Evolutionary conservation across 2,113 vertebrate species (phyloP).

Genomic region (Physeter macrocephalus): DNA sequence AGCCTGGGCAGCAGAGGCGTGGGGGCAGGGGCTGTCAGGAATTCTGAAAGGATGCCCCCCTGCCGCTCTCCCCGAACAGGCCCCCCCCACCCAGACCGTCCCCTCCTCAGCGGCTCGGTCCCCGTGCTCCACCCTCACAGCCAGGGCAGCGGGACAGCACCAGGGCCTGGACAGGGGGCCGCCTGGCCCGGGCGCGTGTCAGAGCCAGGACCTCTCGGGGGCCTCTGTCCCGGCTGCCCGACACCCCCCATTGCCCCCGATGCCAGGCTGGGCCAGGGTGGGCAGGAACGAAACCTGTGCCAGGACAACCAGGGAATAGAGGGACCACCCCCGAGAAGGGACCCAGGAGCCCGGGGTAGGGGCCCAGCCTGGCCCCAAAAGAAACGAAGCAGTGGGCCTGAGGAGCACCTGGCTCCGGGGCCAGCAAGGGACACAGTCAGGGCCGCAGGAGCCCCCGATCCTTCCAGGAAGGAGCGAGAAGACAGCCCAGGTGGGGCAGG

Average conservation of each 20-base stretch:
- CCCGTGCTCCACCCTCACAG: background rate
- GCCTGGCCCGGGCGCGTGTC: background rate
- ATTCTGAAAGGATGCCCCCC: background rate
- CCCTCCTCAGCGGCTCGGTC: accelerated
- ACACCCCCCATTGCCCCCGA: background rate
- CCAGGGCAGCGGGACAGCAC: background rate
- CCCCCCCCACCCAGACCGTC: background rate
- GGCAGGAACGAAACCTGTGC: background rate
- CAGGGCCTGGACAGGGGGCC: background rate
- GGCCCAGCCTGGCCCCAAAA: background rate
- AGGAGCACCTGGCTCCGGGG: background rate
- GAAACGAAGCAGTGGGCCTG: background rate
- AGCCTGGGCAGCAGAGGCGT: background rate
- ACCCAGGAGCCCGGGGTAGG: too few relatives aligned
- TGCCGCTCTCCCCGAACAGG: accelerated
- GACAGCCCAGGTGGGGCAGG: background rate
- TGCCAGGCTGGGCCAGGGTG: background rate
- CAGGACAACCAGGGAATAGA: background rate
- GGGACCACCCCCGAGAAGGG: background rate
- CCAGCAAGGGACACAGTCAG: background rate
- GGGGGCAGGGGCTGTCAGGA: background rate
- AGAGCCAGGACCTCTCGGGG: background rate
- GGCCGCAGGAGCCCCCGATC: accelerated
- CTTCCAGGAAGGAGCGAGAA: background rate
- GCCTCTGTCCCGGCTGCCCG: background rate